Evolutionary conservation across 2,797 vertebrate species (phyloP).

Genomic region (Setipinna tenuifilis): DNA sequence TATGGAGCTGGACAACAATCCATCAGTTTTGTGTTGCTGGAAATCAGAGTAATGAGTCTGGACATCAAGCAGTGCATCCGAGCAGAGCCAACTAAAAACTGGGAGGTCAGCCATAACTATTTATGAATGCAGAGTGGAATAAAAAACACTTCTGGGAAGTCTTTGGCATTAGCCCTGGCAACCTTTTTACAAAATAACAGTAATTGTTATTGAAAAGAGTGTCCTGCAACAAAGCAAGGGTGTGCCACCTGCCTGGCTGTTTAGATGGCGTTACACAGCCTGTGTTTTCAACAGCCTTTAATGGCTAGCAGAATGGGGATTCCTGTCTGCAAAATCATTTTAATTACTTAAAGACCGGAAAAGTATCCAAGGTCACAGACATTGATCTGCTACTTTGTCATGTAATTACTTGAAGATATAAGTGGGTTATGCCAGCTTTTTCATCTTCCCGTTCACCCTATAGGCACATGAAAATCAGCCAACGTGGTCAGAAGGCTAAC

Average conservation of each 20-base stretch:
- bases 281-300: neutral
- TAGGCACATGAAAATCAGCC: slow-evolving; percentile 49
- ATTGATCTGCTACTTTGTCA: slow-evolving; percentile 40
- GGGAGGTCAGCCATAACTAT: neutral
- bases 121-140: neutral
- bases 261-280: neutral
- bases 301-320: neutral
- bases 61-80: neutral
- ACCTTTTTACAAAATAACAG: neutral
- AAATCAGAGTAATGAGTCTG: neutral
- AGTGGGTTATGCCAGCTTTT: slow-evolving; percentile 48
- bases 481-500: slow-evolving; percentile 48
- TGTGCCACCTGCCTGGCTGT: neutral
- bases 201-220: neutral
- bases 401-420: slow-evolving; percentile 47
- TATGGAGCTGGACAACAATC: neutral
- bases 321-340: neutral
- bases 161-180: neutral
- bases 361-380: slow-evolving; percentile 35
- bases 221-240: neutral
- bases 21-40: neutral
- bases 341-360: slow-evolving; percentile 11
- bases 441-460: slow-evolving; percentile 54
- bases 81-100: neutral
- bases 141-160: neutral